A percentile compares a stretch with the other conserved stretches of the same genome.
phyloP scores from a whole-genome alignment of 2,797 vertebrate genomes.

The Streptopelia turtur region DNA sequence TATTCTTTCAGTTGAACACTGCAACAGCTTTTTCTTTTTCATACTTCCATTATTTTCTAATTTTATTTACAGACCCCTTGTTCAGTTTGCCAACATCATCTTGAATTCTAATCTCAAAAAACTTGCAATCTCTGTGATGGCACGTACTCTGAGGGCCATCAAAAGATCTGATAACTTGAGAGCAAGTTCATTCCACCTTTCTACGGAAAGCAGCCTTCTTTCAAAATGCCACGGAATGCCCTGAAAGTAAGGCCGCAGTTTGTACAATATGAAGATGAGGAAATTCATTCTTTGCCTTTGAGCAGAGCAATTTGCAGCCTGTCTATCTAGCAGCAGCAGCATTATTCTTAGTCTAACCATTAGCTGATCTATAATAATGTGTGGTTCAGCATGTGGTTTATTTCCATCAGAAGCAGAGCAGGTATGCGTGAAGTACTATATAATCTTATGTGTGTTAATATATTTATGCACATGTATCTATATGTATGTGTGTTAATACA shows the following conservation, averaged over 20 bases:
- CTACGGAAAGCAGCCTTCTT: neutral
- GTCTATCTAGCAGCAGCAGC: neutral
- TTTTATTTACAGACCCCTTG: neutral
- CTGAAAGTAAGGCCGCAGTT: neutral
- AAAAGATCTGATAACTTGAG: neutral
- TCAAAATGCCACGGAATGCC: neutral
- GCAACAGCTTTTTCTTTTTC: neutral
- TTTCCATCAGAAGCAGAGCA: neutral
- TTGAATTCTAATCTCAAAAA: neutral
- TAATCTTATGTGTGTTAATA: neutral
- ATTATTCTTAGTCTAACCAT: neutral
- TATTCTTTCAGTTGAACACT: neutral
- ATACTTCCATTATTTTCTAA: neutral
- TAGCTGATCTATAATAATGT: neutral
- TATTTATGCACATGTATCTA: neutral
- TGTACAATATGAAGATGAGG: neutral
- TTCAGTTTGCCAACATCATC: neutral
- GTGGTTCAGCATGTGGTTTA: neutral
- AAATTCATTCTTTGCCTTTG: slow-evolving; percentile 7
- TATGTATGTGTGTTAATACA: neutral
- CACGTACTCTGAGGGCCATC: neutral
- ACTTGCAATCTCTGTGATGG: neutral
- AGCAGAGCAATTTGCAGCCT: slow-evolving; percentile 23
- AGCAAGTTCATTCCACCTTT: neutral
- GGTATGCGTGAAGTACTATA: neutral